A percentile compares a stretch with the other conserved stretches of the same genome.
Evolutionary conservation across 2,113 vertebrate species (phyloP).

Genomic region (Phocoena sinus): DNA sequence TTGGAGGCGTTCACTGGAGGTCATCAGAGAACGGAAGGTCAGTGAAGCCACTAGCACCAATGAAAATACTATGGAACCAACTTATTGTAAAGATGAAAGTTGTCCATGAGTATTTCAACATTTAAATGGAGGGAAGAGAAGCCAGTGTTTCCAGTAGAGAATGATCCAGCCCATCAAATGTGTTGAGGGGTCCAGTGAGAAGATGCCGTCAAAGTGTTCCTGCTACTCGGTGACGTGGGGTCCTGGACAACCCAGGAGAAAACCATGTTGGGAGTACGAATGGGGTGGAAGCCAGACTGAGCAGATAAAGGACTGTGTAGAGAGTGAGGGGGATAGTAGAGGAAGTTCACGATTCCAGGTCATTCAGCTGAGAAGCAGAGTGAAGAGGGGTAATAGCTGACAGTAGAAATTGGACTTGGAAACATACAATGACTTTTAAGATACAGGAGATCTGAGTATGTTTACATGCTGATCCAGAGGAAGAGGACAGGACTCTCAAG

Average conservation of each 20-base stretch:
- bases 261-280: background rate
- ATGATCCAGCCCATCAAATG: no score
- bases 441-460: background rate
- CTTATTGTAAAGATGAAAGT: background rate
- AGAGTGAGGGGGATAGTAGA: no score
- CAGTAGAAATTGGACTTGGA: no score
- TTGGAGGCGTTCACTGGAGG: accelerated
- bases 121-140: background rate
- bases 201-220: accelerated
- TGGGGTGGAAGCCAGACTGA: background rate
- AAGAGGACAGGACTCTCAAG: background rate
- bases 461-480: background rate
- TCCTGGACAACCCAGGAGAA: background rate
- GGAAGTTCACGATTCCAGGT: accelerated
- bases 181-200: background rate
- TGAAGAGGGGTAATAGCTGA: no score
- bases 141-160: background rate
- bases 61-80: background rate
- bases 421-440: background rate
- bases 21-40: background rate
- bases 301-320: accelerated
- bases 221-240: accelerated
- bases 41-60: accelerated
- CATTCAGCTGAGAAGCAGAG: background rate
- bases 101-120: accelerated